Evolutionary conservation across 2,797 vertebrate species (phyloP), one percentile per base, ranked within the genome.

Genomic region (Salmo trutta): DNA sequence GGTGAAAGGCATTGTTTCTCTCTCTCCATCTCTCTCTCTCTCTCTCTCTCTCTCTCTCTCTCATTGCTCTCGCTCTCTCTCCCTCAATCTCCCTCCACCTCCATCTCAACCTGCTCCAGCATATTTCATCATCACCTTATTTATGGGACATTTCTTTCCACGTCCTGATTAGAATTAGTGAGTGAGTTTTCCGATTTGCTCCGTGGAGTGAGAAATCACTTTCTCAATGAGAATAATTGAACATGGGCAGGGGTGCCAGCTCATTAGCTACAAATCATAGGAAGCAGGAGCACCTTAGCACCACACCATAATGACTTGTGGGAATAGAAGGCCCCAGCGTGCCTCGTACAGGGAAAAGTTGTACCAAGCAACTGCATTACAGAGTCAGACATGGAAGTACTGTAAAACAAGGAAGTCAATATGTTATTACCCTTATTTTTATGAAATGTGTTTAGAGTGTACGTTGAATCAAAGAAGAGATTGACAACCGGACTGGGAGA

Each of bases 201-300:
- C 90, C 74, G 71, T 86, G 90, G 91, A 94, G 92, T 94, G 93
- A 95, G 92, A 94, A 95, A 94, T 94, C 93, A 92, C 90, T 94
- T 93, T 93, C 90, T 93, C 92, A 92, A 94, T 92, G 93, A 94
- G 92, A 93, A 92, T 94, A 94, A 95, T 94, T 94, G 93, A 94
- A 93, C 91, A 92, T 82, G 85, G 90, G 90, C 87, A 87, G 84
- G 89, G 88, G 92, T 90, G 90, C 89, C 93, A 95, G 92, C 90
- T 94, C 92, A 94, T 95, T 95, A 94, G 92, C 93, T 91, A 89
- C 90, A 93, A 91, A 91, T 93, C 93, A 93, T 88, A 90, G 89
- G 84, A 88, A 88, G 87, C 87, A 65, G 83, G 88, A 88, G 87
- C 89, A 93, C 92, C 93, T 93, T 91, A 91, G 90, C 84, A 52